Evolutionary conservation across 1,140 invertebrate genomes (phyloP).

Genomic region (Drosophila simulans): DNA sequence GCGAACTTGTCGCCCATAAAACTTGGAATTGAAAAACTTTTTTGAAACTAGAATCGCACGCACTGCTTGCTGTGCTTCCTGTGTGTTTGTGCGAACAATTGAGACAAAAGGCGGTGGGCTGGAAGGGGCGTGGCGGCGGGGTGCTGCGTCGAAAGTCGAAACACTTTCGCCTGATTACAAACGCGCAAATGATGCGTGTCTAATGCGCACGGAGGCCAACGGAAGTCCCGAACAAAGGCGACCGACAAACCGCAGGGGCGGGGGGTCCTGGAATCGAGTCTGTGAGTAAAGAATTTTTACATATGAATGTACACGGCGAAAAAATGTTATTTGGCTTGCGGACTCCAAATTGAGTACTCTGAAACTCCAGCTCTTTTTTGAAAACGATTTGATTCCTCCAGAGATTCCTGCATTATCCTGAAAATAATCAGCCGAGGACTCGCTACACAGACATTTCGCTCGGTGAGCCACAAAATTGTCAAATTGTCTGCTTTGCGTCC

Average conservation of each 20-base stretch:
- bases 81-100: constrained; percentile 43
- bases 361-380: too few species aligned
- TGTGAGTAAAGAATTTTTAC: constrained; percentile 39
- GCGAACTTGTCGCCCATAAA: constrained; percentile 75
- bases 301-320: constrained; percentile 37
- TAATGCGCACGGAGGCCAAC: constrained; percentile 62
- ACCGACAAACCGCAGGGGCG: constrained; percentile 48
- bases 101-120: constrained; percentile 48
- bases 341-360: too few species aligned
- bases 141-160: constrained; percentile 54
- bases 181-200: constrained; percentile 81
- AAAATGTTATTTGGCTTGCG: background rate
- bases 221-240: constrained; percentile 23
- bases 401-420: background rate
- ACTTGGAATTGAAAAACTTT: constrained; percentile 82
- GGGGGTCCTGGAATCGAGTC: constrained; percentile 13
- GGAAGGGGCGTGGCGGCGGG: constrained; percentile 14
- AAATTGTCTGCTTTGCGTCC: constrained; percentile 39
- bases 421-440: background rate
- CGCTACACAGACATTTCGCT: constrained; percentile 4
- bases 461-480: constrained; percentile 25
- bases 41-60: constrained; percentile 68
- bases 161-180: constrained; percentile 83
- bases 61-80: constrained; percentile 19
- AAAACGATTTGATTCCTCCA: background rate